A percentile compares a stretch with the other conserved stretches of the same genome.
phyloP scores from a whole-genome alignment of 2,113 vertebrate species.

The Archilochus colubris region DNA sequence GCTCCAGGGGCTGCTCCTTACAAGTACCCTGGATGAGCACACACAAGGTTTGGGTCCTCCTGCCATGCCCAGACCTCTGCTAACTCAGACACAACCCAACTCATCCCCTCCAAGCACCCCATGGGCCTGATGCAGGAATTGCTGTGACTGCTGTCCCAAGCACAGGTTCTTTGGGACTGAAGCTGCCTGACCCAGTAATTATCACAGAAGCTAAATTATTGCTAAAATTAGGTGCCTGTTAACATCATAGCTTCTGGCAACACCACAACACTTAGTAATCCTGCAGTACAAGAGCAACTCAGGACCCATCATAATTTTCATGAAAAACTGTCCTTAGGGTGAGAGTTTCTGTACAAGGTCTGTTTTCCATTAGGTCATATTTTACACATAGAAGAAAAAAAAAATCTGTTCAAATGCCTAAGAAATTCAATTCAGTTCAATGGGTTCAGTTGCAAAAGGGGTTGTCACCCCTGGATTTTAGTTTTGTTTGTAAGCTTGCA shows the following conservation, averaged over 20 bases:
- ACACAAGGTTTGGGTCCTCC: background rate
- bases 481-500: background rate
- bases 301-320: background rate
- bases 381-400: background rate
- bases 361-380: background rate
- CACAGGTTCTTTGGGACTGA: background rate
- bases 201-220: conserved; percentile 47
- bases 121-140: background rate
- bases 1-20: background rate
- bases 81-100: background rate
- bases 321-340: conserved; percentile 39
- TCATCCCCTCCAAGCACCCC: fast-evolving
- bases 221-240: conserved; percentile 68
- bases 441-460: background rate
- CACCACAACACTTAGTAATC: conserved; percentile 28
- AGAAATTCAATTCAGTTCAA: background rate
- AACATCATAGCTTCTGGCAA: conserved; percentile 42
- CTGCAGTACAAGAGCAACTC: background rate
- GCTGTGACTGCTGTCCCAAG: background rate
- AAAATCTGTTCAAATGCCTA: background rate
- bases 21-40: background rate
- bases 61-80: background rate
- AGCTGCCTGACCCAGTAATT: conserved; percentile 46
- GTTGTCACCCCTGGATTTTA: background rate
- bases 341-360: background rate